These are phyloP conservation scores for Eristalis arbustorum DNA, from an alignment of 2,888 invertebrate species.

Conservation along the genomic window DNA sequence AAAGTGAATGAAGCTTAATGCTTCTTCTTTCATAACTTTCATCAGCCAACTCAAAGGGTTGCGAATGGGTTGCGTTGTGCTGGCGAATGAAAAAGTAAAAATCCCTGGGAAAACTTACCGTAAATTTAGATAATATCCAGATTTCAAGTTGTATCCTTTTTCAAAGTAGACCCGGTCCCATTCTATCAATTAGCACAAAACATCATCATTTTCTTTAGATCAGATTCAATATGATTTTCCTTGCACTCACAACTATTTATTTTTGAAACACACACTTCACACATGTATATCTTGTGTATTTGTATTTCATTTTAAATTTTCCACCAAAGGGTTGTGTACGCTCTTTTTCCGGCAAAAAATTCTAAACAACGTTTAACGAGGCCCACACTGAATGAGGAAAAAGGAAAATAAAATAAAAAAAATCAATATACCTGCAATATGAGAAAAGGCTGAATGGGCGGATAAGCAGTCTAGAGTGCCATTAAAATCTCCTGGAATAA, in stretches of 20 bases:
- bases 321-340: no score
- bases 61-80: no score
- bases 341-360: background rate
- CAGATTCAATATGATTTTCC: background rate
- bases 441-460: background rate
- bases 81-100: no score
- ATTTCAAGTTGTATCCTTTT: background rate
- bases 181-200: background rate
- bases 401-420: conserved; percentile 1
- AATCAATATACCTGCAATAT: conserved; percentile 32
- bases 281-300: background rate
- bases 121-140: background rate
- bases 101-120: background rate
- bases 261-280: background rate
- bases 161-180: background rate
- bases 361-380: background rate
- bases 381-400: conserved; percentile 2
- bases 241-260: background rate
- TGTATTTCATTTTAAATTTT: background rate
- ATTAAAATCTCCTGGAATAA: background rate
- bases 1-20: background rate
- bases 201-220: background rate
- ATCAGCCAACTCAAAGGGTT: background rate
- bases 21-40: background rate
- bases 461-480: background rate